A percentile compares a stretch with the other conserved stretches of the same genome.
Conservation (phyloP, 2,888 invertebrate species). For the Sylvicola fuscatus region DNA sequence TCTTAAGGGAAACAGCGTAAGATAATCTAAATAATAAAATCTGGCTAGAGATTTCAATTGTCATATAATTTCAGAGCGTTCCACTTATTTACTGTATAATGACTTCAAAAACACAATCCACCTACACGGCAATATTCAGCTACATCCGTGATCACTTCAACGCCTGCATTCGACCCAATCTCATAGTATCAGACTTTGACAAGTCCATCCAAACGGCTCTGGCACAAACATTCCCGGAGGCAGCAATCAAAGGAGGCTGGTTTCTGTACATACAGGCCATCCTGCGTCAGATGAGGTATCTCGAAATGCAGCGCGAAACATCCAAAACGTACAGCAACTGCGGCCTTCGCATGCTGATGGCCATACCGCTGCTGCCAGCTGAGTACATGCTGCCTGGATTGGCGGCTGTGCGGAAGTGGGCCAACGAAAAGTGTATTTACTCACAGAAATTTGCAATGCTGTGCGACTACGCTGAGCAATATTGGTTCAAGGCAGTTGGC, state of each 20-base stretch:
- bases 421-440: conserved; percentile 11
- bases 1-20: conserved; percentile 10
- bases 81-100: conserved; percentile 12
- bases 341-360: conserved; percentile 12
- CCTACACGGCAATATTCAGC: conserved; percentile 10
- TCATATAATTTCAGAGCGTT: conserved; percentile 8
- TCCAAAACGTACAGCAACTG: conserved; percentile 11
- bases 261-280: conserved; percentile 11
- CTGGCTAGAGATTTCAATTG: neutral
- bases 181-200: conserved; percentile 12
- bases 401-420: conserved; percentile 14
- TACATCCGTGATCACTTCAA: conserved; percentile 12
- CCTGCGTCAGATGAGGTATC: conserved; percentile 10
- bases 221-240: conserved; percentile 11
- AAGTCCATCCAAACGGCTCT: conserved; percentile 10
- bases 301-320: conserved; percentile 11
- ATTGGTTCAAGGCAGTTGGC: conserved; percentile 12
- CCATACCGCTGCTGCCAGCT: conserved; percentile 13
- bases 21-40: neutral
- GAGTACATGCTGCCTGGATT: conserved; percentile 13
- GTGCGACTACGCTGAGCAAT: conserved; percentile 12
- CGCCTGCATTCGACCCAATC: conserved; percentile 9
- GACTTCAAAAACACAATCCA: conserved; percentile 10
- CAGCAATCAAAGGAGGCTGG: conserved; percentile 13
- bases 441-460: conserved; percentile 4